phyloP scores from a whole-genome alignment of 1,140 invertebrate species.

The Temnothorax curvispinosus region DNA sequence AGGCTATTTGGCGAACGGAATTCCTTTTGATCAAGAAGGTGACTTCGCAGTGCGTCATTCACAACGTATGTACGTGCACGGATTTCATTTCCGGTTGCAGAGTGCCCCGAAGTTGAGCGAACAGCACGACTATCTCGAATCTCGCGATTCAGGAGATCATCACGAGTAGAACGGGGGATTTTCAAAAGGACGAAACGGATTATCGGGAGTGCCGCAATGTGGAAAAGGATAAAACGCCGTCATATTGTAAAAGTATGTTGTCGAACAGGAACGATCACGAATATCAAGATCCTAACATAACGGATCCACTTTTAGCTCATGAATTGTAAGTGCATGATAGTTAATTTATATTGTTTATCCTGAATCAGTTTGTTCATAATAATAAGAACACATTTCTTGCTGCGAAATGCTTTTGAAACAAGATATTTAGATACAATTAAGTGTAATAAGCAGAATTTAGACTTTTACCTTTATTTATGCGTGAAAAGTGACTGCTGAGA shows the following conservation, averaged over 20 bases:
- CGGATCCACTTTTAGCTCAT: constrained; percentile 56
- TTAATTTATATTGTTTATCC: background rate
- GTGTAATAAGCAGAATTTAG: background rate
- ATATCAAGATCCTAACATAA: constrained; percentile 27
- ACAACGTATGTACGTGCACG: constrained; percentile 18
- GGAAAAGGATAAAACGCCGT: background rate
- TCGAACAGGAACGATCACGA: background rate
- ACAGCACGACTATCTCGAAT: background rate
- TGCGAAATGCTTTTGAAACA: background rate
- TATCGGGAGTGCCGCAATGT: constrained; percentile 12
- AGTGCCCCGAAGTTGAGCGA: background rate
- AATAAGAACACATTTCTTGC: background rate
- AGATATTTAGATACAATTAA: background rate
- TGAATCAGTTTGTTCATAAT: background rate
- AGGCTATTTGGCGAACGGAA: background rate
- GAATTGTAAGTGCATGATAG: constrained; percentile 47
- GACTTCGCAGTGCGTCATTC: background rate
- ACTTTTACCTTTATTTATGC: background rate
- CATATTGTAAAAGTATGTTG: background rate
- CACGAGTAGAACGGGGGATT: background rate
- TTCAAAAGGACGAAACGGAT: constrained; percentile 38
- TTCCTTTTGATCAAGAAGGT: constrained; percentile 24
- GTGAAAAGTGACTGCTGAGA: too few species aligned
- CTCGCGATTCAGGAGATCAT: constrained; percentile 37
- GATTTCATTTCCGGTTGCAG: constrained; percentile 67